phyloP scores from a whole-genome alignment of 2,888 invertebrate species.

The Melipona bicolor region DNA sequence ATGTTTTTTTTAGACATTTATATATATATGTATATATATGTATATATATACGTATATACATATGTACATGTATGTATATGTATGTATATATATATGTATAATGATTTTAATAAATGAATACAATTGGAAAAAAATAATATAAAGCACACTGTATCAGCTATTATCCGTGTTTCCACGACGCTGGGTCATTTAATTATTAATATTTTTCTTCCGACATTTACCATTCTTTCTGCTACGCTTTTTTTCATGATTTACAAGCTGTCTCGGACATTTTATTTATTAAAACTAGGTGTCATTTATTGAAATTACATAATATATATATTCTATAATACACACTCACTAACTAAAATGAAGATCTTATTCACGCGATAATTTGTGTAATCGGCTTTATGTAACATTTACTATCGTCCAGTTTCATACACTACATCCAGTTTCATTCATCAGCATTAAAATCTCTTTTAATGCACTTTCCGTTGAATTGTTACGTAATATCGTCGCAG shows the following conservation, averaged over 20 bases:
- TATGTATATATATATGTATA: too few species aligned
- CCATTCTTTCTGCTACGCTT: too few species aligned
- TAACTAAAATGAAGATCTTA: not conserved
- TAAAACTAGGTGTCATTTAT: not conserved
- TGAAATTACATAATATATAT: not conserved
- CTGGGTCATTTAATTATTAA: not conserved
- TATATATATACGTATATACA: too few species aligned
- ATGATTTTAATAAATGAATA: too few species aligned
- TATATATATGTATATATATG: too few species aligned
- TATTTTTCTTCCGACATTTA: not conserved
- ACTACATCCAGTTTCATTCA: too few species aligned
- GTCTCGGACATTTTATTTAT: not conserved
- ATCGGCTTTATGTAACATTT: constrained; percentile 34
- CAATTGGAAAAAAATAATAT: too few species aligned
- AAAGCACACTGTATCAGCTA: too few species aligned
- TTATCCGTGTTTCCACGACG: not conserved
- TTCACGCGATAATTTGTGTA: constrained; percentile 20
- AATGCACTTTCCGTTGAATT: constrained; percentile 46
- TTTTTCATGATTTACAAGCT: not conserved
- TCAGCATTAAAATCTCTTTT: not conserved
- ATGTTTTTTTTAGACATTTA: too few species aligned
- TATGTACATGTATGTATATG: too few species aligned
- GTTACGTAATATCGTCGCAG: constrained; percentile 38
- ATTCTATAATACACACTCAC: not conserved
- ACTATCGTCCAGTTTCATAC: not conserved